Conservation (phyloP, 2,888 invertebrate genomes). For the Idaea biselata region DNA sequence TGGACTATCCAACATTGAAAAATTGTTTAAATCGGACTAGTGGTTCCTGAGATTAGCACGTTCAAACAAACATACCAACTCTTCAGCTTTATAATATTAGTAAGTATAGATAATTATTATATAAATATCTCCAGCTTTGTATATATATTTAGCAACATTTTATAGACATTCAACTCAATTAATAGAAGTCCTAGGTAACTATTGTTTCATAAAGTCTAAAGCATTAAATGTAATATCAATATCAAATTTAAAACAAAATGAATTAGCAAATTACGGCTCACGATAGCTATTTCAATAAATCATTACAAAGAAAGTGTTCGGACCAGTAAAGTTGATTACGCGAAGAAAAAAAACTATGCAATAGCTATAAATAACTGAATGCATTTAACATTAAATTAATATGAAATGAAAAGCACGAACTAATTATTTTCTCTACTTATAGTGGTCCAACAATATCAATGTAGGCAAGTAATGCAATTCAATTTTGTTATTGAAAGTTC, state of each 20-base stretch:
- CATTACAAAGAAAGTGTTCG: constrained; percentile 45
- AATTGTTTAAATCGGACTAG: too few species aligned
- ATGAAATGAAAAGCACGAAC: not conserved
- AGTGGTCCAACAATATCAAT: not conserved
- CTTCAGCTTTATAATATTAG: too few species aligned
- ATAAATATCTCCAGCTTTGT: too few species aligned
- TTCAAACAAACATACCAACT: too few species aligned
- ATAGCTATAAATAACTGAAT: constrained; percentile 1
- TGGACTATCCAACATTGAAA: too few species aligned
- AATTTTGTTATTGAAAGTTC: constrained; percentile 8
- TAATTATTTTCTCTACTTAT: not conserved
- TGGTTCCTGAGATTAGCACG: too few species aligned
- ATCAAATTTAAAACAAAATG: not conserved
- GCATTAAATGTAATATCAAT: not conserved
- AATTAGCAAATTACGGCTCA: constrained; percentile 41
- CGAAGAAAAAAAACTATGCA: constrained; percentile 20
- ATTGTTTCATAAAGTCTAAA: not conserved
- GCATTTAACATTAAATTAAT: not conserved
- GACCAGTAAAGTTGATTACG: constrained; percentile 22
- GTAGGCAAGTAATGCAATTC: not conserved
- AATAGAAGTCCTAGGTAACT: too few species aligned
- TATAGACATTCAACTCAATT: too few species aligned
- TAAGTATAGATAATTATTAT: too few species aligned
- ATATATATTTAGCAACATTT: too few species aligned
- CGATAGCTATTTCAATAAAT: constrained; percentile 77